Evolutionary conservation across 2,888 invertebrate species (phyloP), one percentile per base, ranked within the genome.

Genomic region (Alloplasta piceator): DNA sequence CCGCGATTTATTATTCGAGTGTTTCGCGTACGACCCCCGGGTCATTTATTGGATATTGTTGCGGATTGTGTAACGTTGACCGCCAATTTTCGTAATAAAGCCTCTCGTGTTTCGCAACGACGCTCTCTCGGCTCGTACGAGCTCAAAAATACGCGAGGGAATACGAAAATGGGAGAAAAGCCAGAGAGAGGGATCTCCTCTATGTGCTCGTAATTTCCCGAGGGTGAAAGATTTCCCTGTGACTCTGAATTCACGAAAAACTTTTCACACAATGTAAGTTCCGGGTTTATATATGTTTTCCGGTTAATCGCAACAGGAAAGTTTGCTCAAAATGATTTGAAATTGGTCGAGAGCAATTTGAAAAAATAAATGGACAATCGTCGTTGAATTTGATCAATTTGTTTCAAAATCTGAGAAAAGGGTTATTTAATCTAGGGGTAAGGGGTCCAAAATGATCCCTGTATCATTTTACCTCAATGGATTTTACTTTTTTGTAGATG

Each of bases 131-230:
- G 3, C 26, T 26, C 3, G 26, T 26, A 26, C 26, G 26, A 3
- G 26, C 38, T 50, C 26, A 46, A 56, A 38, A 56, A 36, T 41
- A 78, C 26, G 61, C 7, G 26, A 4, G n/a, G 12, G 16, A 56
- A n/a, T 38, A 39, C 12, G 66, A 46, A 58, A 55, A 46, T 36
- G 43, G 7, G 66, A 52, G 41, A 12, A 43, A 16, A 43, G 52
- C 26, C 16, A 48, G 16, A 50, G 48, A 46, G 73, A 68, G 43
- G 55, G 81, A 75, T 68, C 61, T 70, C 55, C 14, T 72, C 39
- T 74, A 67, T 55, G 46, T 63, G 74, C 76, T 63, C 36, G 75
- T 74, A 77, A 74, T 82, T 84, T 76, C 78, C 78, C 81, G 81
- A 67, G 81, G 81, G 81, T 78, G 55, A 56, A 43, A 12, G 5